Base-by-base conservation (phyloP, 2,797 vertebrate species). In the Moxostoma hubbsi region DNA sequence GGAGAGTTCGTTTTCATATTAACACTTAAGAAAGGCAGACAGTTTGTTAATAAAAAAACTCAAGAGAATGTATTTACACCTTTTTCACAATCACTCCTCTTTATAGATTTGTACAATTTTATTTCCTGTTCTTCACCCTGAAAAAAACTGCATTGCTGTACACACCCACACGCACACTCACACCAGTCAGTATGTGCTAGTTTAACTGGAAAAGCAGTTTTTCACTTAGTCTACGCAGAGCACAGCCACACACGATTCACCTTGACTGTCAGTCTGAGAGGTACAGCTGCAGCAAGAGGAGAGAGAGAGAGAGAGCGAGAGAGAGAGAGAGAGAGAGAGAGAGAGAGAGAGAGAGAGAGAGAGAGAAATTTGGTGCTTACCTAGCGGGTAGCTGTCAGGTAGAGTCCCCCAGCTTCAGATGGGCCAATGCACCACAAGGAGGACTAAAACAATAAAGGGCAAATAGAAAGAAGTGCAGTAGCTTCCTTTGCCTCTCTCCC, bases 231-330 rank as follows among this genome's bases (percentile, higher is more conserved):
- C 85, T 85, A 81, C 55, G 68, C 83, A 77, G 74, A 85, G 13
- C 81, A 10, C 77, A 82, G 68, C 68, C 61, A 80, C 81, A 85
- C 74, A 11, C 81, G 5, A 84, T 92, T 93, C 91, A 93, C 93
- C 93, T 94, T 93, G 90, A 93, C 88, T 88, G 84, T 92, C 89
- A 90, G 82, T 73, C 87, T 85, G 73, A 86, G 85, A 89, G 88
- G 89, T 88, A 84, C 86, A 87, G 85, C 89, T 89, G 89, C 89
- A 89, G 89, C 71, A 43, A 61, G 64, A 63, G 65, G 18, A 81
- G 67, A 59, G 66, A 71, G 16, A 58, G 66, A 77, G 72, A 77
- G 77, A 66, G 65, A 73, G 49, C 80, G 63, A 58, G 75, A 78
- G 7, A 72, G 61, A 83, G 24, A 24, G 24, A 24, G 24, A 24